These are phyloP conservation scores for Oasisia sp. DNA, from an alignment of 2,888 invertebrate species.

Conservation along the genomic window DNA sequence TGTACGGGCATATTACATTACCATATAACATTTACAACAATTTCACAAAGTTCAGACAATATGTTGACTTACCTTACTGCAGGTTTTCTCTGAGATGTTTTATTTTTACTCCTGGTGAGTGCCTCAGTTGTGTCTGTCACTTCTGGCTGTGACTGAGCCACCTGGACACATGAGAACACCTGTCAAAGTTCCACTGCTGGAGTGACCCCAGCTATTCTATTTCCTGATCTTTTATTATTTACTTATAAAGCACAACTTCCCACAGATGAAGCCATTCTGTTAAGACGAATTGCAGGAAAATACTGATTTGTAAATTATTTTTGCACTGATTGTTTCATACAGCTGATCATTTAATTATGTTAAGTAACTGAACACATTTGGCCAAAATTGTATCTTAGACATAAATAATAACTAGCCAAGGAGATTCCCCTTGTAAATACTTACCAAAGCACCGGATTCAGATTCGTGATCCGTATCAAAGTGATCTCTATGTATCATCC, in stretches of 20 bases:
- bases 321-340: too few relatives aligned
- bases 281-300: too few relatives aligned
- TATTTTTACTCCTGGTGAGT: not conserved
- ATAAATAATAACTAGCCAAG: too few relatives aligned
- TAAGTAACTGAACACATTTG: too few relatives aligned
- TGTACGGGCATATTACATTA: too few relatives aligned
- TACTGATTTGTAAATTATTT: too few relatives aligned
- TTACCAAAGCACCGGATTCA: slow-evolving; percentile 1
- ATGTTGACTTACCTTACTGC: not conserved
- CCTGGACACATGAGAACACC: not conserved
- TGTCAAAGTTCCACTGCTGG: not conserved
- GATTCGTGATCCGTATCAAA: not conserved
- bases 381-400: too few relatives aligned
- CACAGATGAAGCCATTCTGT: too few relatives aligned
- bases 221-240: too few relatives aligned
- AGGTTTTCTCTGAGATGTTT: not conserved
- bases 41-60: not conserved
- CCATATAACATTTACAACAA: not conserved
- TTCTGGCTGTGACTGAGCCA: not conserved
- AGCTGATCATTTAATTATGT: too few relatives aligned
- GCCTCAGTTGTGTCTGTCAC: not conserved
- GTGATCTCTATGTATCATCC: not conserved
- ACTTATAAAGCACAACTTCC: too few relatives aligned
- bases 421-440: not conserved
- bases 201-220: not conserved